Evolutionary conservation across 2,888 invertebrate genomes (phyloP), one percentile per base, ranked within the genome.

Genomic region (Pyrochroa serraticornis): DNA sequence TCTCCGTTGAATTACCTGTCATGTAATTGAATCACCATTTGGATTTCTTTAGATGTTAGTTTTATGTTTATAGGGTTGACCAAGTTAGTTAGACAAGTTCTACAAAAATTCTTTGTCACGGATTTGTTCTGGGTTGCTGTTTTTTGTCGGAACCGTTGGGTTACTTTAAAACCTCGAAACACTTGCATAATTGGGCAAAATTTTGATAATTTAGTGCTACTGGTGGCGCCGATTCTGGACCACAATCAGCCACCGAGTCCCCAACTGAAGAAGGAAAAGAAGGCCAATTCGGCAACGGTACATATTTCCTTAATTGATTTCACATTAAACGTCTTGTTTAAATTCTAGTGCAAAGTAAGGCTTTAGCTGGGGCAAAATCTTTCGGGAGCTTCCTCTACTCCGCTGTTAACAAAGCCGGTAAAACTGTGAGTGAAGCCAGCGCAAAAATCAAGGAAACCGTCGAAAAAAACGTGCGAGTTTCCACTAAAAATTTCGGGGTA

Each of bases 361-460:
- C 93, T 57, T 84, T 93, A 68, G 92, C 92, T 47, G 92, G 93
- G 46, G 94, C 94, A 68, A 95, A 95, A 82, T 92, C 91, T 49
- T 87, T 95, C 75, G 95, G 95, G 67, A 94, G 87, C 80, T 95
- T 95, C 83, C 85, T 97, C 69, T 96, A 93, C 82, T 93, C 94
- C 63, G 94, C 96, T 67, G 95, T 96, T 69, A 96, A 95, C 83
- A 96, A 95, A 82, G 97, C 97, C 56, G 94, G 96, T 34, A 93
- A 93, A 75, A 91, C 91, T 69, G 93, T 94, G 64, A 92, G 90
- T 79, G 93, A 93, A 81, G 93, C 93, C 58, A 89, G 92, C 67
- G 92, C 88, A 68, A 95, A 95, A 82, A 91, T 97, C 75, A 96
- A 97, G 85, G 93, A 95, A 81, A 92, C 93, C 70, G 95, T 97